Evolutionary conservation across 2,888 invertebrate genomes (phyloP).

Genomic region (Chaitophorus viminalis): DNA sequence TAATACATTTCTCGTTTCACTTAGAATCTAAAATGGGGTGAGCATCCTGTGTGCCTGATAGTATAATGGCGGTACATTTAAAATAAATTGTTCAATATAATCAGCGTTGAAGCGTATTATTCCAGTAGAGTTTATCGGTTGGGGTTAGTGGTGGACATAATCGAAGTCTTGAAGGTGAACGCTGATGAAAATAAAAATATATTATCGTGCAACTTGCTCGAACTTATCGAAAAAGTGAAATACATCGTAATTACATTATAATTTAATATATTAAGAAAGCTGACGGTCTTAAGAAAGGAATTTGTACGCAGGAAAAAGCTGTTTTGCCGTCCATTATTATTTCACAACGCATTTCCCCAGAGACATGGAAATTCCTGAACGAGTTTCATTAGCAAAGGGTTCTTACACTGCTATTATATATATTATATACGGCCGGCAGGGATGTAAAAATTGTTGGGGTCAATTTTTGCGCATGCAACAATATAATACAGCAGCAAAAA

Average conservation of each 20-base stretch:
- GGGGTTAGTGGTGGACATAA: too few species aligned
- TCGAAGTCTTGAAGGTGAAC: too few species aligned
- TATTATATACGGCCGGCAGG: too few species aligned
- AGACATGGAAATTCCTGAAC: constrained; percentile 35
- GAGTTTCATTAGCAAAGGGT: constrained; percentile 35
- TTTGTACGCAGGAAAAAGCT: not conserved
- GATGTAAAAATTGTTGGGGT: not conserved
- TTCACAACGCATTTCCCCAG: constrained; percentile 34
- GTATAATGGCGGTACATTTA: too few species aligned
- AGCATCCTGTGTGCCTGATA: too few species aligned
- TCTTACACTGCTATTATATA: not conserved
- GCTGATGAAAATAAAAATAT: not conserved
- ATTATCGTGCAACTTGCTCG: not conserved
- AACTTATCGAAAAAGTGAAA: constrained; percentile 9
- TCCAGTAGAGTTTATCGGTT: too few species aligned
- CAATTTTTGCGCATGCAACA: not conserved
- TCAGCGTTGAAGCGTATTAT: too few species aligned
- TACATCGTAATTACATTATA: constrained; percentile 23
- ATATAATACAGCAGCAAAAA: not conserved
- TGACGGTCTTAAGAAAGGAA: constrained; percentile 19
- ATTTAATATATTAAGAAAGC: constrained; percentile 10
- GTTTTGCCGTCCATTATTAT: constrained; percentile 35
- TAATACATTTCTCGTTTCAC: too few species aligned
- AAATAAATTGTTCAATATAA: too few species aligned
- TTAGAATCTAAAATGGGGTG: too few species aligned